Percentiles rank a stretch among this genome's conserved stretches.
These are phyloP conservation scores for Schizaphis graminum DNA, from an alignment of 2,888 invertebrate genomes.

Conservation along the genomic window DNA sequence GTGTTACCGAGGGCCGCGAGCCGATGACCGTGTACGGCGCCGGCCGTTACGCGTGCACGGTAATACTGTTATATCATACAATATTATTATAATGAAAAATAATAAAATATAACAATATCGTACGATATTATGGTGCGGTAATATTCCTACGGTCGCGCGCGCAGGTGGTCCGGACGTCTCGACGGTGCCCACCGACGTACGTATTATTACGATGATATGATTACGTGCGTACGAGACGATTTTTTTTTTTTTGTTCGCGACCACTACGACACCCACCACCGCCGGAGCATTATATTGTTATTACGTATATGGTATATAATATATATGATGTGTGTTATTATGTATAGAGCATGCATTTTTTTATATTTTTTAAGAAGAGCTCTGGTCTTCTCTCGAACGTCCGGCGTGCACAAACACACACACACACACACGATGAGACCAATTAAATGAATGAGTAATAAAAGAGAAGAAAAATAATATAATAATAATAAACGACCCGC, in stretches of 20 bases:
- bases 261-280: conserved; percentile 43
- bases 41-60: background rate
- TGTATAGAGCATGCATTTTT: background rate
- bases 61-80: background rate
- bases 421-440: background rate
- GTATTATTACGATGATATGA: background rate
- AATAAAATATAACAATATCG: background rate
- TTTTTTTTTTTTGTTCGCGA: conserved; percentile 4
- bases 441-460: conserved; percentile 39
- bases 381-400: background rate
- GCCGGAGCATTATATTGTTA: background rate
- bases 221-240: background rate
- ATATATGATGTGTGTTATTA: background rate
- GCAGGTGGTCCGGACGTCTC: conserved; percentile 63
- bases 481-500: conserved; percentile 42
- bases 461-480: conserved; percentile 53
- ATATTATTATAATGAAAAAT: background rate
- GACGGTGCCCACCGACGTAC: conserved; percentile 36
- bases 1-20: conserved; percentile 60
- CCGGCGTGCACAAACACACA: background rate
- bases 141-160: conserved; percentile 37
- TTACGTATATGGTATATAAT: background rate
- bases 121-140: conserved; percentile 20
- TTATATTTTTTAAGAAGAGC: background rate
- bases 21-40: conserved; percentile 43